Percentiles rank a stretch among this genome's conserved stretches.
These are phyloP conservation scores for Prinia subflava DNA, from an alignment of 2,113 vertebrate genomes.

Conservation along the genomic window DNA sequence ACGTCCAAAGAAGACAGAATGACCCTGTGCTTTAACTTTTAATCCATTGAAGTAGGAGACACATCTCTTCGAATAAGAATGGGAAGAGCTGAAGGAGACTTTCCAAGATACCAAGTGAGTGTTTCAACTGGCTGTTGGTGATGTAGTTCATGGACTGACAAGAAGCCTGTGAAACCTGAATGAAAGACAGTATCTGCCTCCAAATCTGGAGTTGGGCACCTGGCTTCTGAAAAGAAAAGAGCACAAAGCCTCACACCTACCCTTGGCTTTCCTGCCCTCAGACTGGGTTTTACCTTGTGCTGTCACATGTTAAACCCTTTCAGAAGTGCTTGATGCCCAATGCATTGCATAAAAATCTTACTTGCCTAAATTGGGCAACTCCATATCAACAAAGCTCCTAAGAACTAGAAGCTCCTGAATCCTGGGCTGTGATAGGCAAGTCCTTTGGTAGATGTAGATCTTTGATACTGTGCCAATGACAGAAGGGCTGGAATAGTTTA, in stretches of 20 bases:
- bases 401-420: conserved; percentile 17
- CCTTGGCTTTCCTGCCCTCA: background rate
- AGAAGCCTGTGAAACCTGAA: background rate
- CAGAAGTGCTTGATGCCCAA: background rate
- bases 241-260: background rate
- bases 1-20: background rate
- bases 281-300: background rate
- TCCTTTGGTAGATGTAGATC: background rate
- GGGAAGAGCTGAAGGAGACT: background rate
- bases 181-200: background rate
- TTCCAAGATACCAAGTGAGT: background rate
- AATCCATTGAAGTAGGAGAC: background rate
- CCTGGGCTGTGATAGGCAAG: background rate
- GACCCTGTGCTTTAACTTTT: background rate
- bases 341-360: background rate
- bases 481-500: background rate
- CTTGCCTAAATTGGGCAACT: background rate
- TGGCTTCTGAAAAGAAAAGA: background rate
- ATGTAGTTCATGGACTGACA: background rate
- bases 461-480: background rate
- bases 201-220: background rate
- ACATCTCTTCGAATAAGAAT: background rate
- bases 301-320: background rate
- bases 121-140: background rate
- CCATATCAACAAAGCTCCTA: background rate